Conservation (phyloP, 2,888 invertebrate species). For the Polia nebulosa region DNA sequence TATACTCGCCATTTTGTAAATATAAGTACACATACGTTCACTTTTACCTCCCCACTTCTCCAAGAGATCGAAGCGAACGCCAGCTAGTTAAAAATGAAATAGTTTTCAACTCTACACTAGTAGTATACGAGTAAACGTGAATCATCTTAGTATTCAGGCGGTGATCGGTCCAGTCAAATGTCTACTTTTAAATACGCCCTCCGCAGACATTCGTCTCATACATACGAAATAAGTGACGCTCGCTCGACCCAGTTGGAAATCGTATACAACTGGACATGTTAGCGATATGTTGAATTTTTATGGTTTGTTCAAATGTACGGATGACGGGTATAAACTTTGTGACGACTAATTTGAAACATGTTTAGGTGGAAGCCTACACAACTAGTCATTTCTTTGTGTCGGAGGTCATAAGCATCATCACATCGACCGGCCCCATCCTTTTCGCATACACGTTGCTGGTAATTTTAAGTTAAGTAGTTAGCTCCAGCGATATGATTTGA, state of each 20-base stretch:
- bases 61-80: conserved; percentile 10
- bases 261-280: conserved; percentile 56
- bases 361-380: not conserved
- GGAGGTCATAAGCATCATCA: too few relatives aligned
- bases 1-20: not conserved
- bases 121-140: conserved; percentile 49
- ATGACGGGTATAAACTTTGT: conserved; percentile 35
- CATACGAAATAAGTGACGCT: conserved; percentile 83
- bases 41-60: conserved; percentile 12
- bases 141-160: conserved; percentile 77
- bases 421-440: too few relatives aligned
- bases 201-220: conserved; percentile 82
- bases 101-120: conserved; percentile 26
- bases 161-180: conserved; percentile 81
- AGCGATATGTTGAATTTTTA: conserved; percentile 51
- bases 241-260: conserved; percentile 66
- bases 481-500: too few relatives aligned
- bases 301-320: conserved; percentile 28
- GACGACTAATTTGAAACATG: not conserved
- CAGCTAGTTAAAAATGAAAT: conserved; percentile 55
- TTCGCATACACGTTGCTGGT: too few relatives aligned
- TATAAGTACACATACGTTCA: conserved; percentile 2
- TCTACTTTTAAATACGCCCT: conserved; percentile 83
- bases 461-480: too few relatives aligned
- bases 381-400: not conserved